Evolutionary conservation across 1,140 invertebrate genomes (phyloP).

Genomic region (Habropoda laboriosa): DNA sequence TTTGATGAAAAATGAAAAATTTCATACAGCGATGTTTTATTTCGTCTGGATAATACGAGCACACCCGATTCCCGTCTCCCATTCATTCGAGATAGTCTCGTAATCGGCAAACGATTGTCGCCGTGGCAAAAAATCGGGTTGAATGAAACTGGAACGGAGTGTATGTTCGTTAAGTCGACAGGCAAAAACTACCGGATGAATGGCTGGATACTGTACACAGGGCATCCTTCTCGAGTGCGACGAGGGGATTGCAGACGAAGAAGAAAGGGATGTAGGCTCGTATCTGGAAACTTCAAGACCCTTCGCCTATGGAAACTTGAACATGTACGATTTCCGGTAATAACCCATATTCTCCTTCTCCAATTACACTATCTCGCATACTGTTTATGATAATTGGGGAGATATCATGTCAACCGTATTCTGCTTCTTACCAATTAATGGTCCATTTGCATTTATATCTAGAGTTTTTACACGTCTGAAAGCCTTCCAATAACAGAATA

Average conservation of each 20-base stretch:
- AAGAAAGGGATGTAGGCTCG: conserved; percentile 38
- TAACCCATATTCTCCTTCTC: not conserved
- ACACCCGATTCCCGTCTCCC: not conserved
- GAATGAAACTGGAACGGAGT: conserved; percentile 57
- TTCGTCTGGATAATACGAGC: not conserved
- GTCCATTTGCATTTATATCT: no score
- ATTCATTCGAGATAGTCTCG: conserved; percentile 43
- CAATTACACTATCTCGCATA: not conserved
- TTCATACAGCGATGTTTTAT: not conserved
- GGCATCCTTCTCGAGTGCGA: conserved; percentile 25
- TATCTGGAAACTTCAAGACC: conserved; percentile 17
- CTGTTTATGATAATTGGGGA: not conserved
- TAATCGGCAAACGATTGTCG: conserved; percentile 41
- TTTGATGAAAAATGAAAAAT: not conserved
- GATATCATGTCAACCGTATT: not conserved
- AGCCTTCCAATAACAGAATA: no score
- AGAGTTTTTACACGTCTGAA: no score
- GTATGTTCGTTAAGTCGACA: conserved; percentile 43
- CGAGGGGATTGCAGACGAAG: conserved; percentile 23
- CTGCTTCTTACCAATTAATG: not conserved
- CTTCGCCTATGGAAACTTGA: not conserved
- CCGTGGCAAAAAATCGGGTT: conserved; percentile 31
- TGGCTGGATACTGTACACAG: conserved; percentile 39
- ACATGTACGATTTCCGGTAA: not conserved
- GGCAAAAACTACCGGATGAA: conserved; percentile 56